Percentiles rank a stretch among this genome's conserved stretches.
phyloP scores from a whole-genome alignment of 2,888 invertebrate genomes.

The Gisinianus flammeolus region DNA sequence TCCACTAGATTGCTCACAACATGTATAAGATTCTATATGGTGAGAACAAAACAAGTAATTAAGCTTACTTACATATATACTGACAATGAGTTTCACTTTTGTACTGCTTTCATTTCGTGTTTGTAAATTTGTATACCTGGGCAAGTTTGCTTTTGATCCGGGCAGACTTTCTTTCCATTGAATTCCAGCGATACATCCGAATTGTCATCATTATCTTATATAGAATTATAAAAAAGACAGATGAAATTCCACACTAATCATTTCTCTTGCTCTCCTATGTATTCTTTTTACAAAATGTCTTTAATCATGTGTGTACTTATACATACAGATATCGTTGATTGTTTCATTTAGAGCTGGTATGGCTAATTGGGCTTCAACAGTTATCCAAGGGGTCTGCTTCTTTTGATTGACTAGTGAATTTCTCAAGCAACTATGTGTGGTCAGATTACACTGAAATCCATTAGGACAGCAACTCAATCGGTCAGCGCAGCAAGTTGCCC shows the following conservation, averaged over 20 bases:
- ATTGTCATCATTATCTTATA: background rate
- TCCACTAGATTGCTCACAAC: constrained; percentile 21
- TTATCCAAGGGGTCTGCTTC: background rate
- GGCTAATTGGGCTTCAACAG: background rate
- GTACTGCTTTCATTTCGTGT: no score
- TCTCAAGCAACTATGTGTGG: background rate
- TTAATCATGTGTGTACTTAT: background rate
- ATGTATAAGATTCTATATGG: constrained; percentile 36
- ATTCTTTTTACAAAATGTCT: no score
- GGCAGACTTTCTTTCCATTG: constrained; percentile 27
- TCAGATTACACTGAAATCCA: background rate
- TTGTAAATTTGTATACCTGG: no score
- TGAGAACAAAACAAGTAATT: no score
- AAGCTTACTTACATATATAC: no score
- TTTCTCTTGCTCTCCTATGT: no score
- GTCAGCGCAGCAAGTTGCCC: constrained; percentile 13
- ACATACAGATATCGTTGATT: background rate
- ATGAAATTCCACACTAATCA: no score
- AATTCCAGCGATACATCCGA: background rate
- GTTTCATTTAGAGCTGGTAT: background rate
- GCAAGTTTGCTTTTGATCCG: constrained; percentile 27
- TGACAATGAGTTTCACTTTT: no score
- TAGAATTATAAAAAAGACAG: no score
- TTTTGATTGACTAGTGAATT: background rate
- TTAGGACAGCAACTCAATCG: constrained; percentile 23